Percentiles rank a stretch among this genome's conserved stretches.
Conservation (phyloP, 2,797 vertebrate genomes). For the Eutrigla gurnardus region DNA sequence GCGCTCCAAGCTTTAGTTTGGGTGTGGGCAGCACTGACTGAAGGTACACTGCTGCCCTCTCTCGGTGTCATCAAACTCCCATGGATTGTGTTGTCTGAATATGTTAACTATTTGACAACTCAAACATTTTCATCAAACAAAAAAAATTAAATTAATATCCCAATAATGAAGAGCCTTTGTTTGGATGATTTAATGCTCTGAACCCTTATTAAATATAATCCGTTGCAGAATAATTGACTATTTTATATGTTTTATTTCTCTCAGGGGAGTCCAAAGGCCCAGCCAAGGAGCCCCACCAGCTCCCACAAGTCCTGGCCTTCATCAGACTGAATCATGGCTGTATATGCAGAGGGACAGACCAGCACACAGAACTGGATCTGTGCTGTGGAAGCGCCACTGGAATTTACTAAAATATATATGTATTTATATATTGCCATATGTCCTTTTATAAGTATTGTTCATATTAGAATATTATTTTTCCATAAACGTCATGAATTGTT, state of each 20-base stretch:
- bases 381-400: conserved; percentile 78
- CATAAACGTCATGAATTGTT: conserved; percentile 63
- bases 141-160: background rate
- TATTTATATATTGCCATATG: conserved; percentile 76
- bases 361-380: conserved; percentile 72
- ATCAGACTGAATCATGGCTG: conserved; percentile 65
- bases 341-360: conserved; percentile 10
- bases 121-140: background rate
- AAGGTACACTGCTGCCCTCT: conserved; percentile 70
- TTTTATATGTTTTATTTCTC: conserved; percentile 27
- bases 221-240: background rate
- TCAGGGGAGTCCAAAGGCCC: conserved; percentile 77
- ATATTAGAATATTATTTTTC: conserved; percentile 77
- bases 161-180: background rate
- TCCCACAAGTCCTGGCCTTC: conserved; percentile 73
- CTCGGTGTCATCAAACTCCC: background rate
- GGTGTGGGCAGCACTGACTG: conserved; percentile 55
- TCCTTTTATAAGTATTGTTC: conserved; percentile 77
- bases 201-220: background rate
- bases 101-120: background rate
- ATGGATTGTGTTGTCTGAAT: background rate
- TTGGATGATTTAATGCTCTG: background rate
- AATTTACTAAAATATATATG: conserved; percentile 74
- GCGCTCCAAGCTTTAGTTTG: conserved; percentile 23
- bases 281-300: conserved; percentile 72